These are phyloP conservation scores for Dipodomys merriami DNA, from an alignment of 2,113 vertebrate genomes.

Conservation along the genomic window DNA sequence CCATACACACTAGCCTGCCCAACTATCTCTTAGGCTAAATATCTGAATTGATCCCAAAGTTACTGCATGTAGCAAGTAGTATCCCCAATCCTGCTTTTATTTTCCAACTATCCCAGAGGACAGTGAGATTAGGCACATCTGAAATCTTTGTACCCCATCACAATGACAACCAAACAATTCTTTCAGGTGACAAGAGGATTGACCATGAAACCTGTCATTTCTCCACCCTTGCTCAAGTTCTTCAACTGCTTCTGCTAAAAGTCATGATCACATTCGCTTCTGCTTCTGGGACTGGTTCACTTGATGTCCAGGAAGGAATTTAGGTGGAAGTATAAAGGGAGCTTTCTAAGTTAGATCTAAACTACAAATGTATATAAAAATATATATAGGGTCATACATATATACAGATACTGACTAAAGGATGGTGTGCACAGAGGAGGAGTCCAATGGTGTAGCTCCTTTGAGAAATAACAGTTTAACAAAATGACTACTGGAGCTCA, in stretches of 20 bases:
- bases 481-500: too few species aligned
- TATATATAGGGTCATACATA: too few species aligned
- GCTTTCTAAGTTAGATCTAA: too few species aligned
- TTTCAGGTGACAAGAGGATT: not conserved
- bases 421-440: too few species aligned
- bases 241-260: not conserved
- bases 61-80: not conserved
- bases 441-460: too few species aligned
- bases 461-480: too few species aligned
- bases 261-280: not conserved
- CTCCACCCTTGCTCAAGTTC: not conserved
- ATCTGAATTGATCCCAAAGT: not conserved
- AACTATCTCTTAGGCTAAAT: not conserved
- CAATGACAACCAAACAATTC: not conserved
- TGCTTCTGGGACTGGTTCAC: not conserved
- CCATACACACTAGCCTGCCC: not conserved
- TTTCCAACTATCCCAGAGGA: not conserved
- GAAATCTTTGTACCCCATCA: not conserved
- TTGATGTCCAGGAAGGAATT: not conserved
- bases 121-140: not conserved
- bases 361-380: too few species aligned
- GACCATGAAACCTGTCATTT: conserved; percentile 4
- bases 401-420: too few species aligned
- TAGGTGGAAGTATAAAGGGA: not conserved
- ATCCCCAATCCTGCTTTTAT: not conserved